These are phyloP conservation scores for Metaphire vulgaris DNA, from an alignment of 1,140 invertebrate species.

Conservation along the genomic window DNA sequence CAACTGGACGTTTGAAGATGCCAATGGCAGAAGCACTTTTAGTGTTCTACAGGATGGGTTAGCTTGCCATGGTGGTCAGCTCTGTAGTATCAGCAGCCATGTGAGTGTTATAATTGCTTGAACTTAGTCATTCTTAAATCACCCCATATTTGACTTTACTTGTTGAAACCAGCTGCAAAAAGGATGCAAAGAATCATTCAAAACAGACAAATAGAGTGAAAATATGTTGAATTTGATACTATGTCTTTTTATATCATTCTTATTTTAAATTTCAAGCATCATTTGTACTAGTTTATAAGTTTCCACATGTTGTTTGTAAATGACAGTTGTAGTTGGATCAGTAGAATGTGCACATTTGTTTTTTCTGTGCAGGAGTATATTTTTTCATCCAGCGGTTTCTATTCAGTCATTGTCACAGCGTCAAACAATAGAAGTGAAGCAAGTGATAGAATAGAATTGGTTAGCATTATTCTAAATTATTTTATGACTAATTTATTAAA, in stretches of 20 bases:
- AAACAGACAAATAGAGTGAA: not conserved
- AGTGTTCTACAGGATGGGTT: not conserved
- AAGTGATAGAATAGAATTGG: not conserved
- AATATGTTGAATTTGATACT: not conserved
- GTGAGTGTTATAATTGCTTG: not conserved
- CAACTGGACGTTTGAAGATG: not conserved
- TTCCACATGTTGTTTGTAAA: too few species aligned
- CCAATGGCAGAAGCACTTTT: not conserved
- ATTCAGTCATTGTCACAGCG: not conserved
- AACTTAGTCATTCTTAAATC: too few species aligned
- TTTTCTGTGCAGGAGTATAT: not conserved
- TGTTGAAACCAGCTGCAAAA: too few species aligned
- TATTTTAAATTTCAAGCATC: not conserved
- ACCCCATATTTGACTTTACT: too few species aligned
- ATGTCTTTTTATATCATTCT: not conserved
- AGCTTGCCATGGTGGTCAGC: not conserved
- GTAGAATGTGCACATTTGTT: not conserved
- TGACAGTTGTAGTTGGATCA: not conserved
- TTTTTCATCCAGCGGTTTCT: not conserved
- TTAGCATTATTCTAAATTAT: not conserved
- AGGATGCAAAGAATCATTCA: not conserved
- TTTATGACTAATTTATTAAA: not conserved
- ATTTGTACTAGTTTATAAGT: too few species aligned
- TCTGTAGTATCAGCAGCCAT: not conserved
- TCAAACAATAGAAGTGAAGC: not conserved